Conservation (phyloP, 2,797 vertebrate genomes). For the Eospalax fontanierii region DNA sequence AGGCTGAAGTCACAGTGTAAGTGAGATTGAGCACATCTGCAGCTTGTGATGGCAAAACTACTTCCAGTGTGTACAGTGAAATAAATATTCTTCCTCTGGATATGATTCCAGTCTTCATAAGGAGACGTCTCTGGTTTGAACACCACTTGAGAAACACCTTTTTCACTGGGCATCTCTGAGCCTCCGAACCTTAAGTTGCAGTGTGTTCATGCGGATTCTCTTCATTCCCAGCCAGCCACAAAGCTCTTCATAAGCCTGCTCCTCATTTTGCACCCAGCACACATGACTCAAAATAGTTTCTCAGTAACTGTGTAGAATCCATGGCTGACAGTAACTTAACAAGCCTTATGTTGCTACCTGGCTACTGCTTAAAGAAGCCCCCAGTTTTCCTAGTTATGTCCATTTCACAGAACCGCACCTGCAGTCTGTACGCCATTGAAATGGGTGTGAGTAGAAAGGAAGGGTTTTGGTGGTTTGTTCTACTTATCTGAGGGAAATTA, state of each 20-base stretch:
- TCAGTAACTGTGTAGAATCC: background rate
- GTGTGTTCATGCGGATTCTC: background rate
- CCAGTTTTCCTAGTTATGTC: background rate
- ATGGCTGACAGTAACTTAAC: background rate
- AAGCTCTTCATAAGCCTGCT: background rate
- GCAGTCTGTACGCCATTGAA: background rate
- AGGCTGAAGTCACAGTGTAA: background rate
- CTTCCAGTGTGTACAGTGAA: constrained; percentile 6
- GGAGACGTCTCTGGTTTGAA: constrained; percentile 1
- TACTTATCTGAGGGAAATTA: constrained; percentile 19
- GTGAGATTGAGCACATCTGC: background rate
- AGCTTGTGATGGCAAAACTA: background rate
- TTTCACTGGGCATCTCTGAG: background rate
- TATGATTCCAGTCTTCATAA: constrained; percentile 10
- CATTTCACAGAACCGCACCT: background rate
- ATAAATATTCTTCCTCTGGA: background rate
- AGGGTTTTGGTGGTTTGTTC: background rate
- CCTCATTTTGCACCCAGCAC: background rate
- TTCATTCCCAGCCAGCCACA: background rate
- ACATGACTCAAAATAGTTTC: background rate
- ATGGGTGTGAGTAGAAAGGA: constrained; percentile 13
- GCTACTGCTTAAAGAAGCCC: background rate
- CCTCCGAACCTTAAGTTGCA: background rate
- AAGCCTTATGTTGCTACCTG: background rate
- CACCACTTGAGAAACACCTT: background rate